Evolutionary conservation across 2,113 vertebrate genomes (phyloP).

Genomic region (Erythrocercus mccallii): DNA sequence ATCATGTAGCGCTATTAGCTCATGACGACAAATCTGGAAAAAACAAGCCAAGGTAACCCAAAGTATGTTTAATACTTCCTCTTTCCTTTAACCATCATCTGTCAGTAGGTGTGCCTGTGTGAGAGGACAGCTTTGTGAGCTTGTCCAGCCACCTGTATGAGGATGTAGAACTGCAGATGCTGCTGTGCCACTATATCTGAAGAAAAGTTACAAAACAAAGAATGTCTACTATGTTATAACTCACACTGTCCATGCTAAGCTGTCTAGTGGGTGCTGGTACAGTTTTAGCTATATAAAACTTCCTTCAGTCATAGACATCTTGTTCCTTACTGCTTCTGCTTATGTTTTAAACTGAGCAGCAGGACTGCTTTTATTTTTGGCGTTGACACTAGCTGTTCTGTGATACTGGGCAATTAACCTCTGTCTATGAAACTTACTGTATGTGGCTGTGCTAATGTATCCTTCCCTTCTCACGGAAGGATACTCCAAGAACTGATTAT

Average conservation of each 20-base stretch:
- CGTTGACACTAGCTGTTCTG: background rate
- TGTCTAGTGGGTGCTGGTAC: background rate
- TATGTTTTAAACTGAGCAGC: background rate
- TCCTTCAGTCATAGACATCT: background rate
- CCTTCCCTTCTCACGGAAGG: background rate
- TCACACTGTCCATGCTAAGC: background rate
- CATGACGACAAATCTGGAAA: background rate
- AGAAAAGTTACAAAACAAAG: background rate
- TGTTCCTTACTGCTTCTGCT: background rate
- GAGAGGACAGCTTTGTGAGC: background rate
- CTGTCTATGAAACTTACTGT: background rate
- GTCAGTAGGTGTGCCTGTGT: background rate
- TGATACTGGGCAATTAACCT: background rate
- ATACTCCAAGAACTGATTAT: background rate
- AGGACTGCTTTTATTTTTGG: background rate
- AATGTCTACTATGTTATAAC: background rate
- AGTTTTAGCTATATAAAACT: background rate
- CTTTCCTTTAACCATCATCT: background rate
- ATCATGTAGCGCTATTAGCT: background rate
- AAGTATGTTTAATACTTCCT: background rate
- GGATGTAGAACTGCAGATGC: background rate
- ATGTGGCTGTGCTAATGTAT: background rate
- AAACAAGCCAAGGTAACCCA: background rate
- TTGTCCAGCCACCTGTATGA: background rate
- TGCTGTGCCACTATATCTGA: background rate